phyloP scores from a whole-genome alignment of 2,888 invertebrate genomes.

The Polydrusus cervinus region DNA sequence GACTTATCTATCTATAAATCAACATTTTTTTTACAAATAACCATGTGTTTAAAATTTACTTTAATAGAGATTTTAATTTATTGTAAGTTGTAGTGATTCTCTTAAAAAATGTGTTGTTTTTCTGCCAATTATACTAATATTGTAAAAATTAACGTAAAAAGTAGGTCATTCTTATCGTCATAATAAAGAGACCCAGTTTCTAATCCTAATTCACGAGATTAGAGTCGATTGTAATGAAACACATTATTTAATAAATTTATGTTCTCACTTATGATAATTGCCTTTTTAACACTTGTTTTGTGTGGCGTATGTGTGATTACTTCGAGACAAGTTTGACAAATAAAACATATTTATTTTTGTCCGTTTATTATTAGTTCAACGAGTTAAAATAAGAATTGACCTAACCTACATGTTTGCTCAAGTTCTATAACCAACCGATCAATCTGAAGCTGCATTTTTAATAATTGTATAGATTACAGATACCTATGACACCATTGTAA shows the following conservation, averaged over 20 bases:
- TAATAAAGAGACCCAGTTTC: constrained; percentile 6
- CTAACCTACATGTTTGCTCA: no score
- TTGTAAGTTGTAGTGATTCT: no score
- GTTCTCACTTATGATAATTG: constrained; percentile 13
- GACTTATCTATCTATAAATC: no score
- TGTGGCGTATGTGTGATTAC: not conserved
- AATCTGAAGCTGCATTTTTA: no score
- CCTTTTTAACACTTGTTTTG: not conserved
- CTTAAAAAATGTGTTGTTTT: constrained; percentile 6
- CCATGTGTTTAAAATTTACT: no score
- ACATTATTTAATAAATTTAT: not conserved
- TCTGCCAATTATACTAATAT: constrained; percentile 11
- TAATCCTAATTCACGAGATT: constrained; percentile 4
- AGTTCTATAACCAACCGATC: no score
- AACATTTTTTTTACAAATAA: no score
- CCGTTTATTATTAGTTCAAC: not conserved
- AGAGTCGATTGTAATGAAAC: constrained; percentile 5
- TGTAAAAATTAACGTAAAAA: constrained; percentile 11
- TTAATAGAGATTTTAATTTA: no score
- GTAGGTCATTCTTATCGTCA: constrained; percentile 12
- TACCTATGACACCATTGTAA: no score
- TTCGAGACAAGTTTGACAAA: not conserved
- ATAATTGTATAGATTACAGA: no score
- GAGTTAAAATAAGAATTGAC: no score
- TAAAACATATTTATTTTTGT: not conserved